Evolutionary conservation across 1,140 invertebrate species (phyloP).

Genomic region (Brachionus koreanus): DNA sequence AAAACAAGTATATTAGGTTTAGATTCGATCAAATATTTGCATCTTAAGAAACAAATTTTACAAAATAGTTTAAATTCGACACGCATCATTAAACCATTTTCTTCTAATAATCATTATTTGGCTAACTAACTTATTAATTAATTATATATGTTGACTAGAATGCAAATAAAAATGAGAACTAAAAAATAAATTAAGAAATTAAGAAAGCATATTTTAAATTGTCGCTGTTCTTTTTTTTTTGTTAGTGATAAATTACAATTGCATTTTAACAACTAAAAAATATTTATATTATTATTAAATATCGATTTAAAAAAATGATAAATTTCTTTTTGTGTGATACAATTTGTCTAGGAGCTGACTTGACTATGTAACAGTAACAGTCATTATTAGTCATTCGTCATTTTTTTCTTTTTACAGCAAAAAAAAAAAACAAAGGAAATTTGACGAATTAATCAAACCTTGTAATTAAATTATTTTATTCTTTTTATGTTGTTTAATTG

Average conservation of each 20-base stretch:
- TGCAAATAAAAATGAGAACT: constrained; percentile 9
- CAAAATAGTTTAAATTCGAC: background rate
- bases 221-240: background rate
- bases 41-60: background rate
- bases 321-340: background rate
- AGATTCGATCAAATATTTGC: constrained; percentile 17
- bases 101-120: constrained; percentile 26
- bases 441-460: background rate
- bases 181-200: constrained; percentile 24
- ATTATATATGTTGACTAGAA: constrained; percentile 32
- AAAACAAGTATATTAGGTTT: constrained; percentile 26
- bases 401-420: background rate
- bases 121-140: constrained; percentile 27
- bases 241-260: constrained; percentile 34
- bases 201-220: constrained; percentile 33
- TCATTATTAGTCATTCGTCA: background rate
- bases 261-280: constrained; percentile 8
- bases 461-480: constrained; percentile 22
- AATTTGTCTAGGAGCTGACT: background rate
- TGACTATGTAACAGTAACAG: background rate
- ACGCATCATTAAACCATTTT: constrained; percentile 29
- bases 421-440: background rate
- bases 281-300: constrained; percentile 39
- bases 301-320: constrained; percentile 1
- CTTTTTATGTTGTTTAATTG: constrained; percentile 14